These are phyloP conservation scores for Holocentrus rufus DNA, from an alignment of 2,797 vertebrate genomes.

Conservation along the genomic window DNA sequence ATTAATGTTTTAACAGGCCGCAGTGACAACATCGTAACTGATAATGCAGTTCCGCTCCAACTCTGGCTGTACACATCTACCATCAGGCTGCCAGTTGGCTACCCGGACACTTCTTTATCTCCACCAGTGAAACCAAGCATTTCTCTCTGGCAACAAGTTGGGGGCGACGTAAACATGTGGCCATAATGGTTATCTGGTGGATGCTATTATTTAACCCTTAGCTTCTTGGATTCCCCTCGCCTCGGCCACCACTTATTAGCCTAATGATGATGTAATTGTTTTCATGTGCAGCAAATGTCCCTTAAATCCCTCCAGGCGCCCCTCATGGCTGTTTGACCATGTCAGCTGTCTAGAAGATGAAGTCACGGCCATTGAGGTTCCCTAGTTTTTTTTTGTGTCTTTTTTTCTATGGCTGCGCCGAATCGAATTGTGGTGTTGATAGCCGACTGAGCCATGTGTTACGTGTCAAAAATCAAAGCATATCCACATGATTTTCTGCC, in stretches of 20 bases:
- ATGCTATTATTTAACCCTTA: conserved; percentile 22
- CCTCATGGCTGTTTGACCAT: conserved; percentile 36
- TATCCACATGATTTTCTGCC: conserved; percentile 8
- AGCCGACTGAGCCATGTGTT: neutral
- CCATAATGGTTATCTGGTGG: conserved; percentile 3
- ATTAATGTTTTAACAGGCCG: conserved; percentile 4
- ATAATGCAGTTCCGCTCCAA: neutral
- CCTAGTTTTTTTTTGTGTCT: no score
- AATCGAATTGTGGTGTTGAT: conserved; percentile 19
- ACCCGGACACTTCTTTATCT: conserved; percentile 46
- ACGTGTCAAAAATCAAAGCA: neutral
- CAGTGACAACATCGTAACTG: neutral
- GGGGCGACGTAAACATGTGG: conserved; percentile 21
- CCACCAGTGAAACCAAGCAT: conserved; percentile 16
- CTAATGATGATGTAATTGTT: conserved; percentile 58
- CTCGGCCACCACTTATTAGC: conserved; percentile 18
- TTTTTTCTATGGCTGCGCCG: conserved; percentile 13
- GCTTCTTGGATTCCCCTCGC: conserved; percentile 23
- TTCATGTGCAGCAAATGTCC: conserved; percentile 46
- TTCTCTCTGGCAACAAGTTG: conserved; percentile 18
- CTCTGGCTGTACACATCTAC: neutral
- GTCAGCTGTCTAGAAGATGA: conserved; percentile 60
- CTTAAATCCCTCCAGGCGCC: conserved; percentile 22
- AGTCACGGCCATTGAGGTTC: conserved; percentile 28
- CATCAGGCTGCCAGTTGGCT: conserved; percentile 26